Base-by-base conservation (phyloP, 2,797 vertebrate species). In the Lepilemur septentrionalis region DNA sequence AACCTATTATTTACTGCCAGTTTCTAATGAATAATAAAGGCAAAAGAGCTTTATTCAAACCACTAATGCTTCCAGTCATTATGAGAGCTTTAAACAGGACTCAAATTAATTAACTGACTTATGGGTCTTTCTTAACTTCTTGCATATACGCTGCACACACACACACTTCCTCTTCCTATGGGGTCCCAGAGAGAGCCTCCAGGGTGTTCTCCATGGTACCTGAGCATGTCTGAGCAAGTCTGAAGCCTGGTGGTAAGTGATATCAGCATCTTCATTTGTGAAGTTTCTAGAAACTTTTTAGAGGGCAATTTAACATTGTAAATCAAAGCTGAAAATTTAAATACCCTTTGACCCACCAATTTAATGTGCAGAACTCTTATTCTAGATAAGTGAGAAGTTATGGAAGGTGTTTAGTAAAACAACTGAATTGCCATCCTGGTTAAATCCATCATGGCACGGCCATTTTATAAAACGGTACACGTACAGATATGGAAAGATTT, bases 1-100 rank as follows among this genome's bases (percentile, higher is more conserved):
- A 97, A 75, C 88, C 91, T 95, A 78, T 95, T 96, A 89, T 95
- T 97, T 97, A 97, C 91, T 94, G 92, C 69, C 70, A 91, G 91
- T 87, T 89, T 80, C 93, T 96, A 93, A 91, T 95, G 90, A 94
- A 86, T 95, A 94, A 95, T 94, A 89, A 96, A 94, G 46, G 70
- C 78, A 93, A 73, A 95, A 48, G 59, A 76, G 75, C 23, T 94
- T 91, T 82, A 80, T 80, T 91, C 93, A 96, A 95, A 85, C 63
- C 69, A 69, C 79, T 90, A 93, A 93, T 79, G 55, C 90, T 91
- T 91, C 50, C 75, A 91, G 57, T 93, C 32, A 92, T 95, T 83
- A 93, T 93, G 50, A 92, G 32, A 93, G 52, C 75, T 95, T 87
- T 59, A 94, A 93, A 67, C 13, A 83, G 72, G 63, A 80, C 55